Base-by-base conservation (phyloP, 2,888 invertebrate species). In the Diaphora mendica region DNA sequence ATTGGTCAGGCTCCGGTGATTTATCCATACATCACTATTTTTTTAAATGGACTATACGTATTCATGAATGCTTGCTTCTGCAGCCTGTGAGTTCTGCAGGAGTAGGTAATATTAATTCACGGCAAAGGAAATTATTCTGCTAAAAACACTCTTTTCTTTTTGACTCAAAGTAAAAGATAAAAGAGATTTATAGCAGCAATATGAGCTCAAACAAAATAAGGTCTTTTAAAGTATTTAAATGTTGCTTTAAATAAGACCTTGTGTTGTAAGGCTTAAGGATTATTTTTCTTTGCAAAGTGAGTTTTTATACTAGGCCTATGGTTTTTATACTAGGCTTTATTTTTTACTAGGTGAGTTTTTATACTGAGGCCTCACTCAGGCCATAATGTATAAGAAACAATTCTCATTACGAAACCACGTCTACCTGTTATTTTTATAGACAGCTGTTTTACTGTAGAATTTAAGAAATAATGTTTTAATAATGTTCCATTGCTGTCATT, bases 391-490 rank as follows among this genome's bases (percentile, higher is more conserved):
- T 26, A 42, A 30, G 20, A 30, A 48, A n/a, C 7, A n/a, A 33
- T 72, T 67, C 67, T 59, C 55, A 70, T 77, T 71, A 33, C 35
- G 76, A 67, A 83, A 83, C 83, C 83, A 66, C 65, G 77, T 82
- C 83, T 83, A 83, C 83, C 83, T 83, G 55, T 74, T 75, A 66
- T 67, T 26, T 64, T 13, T 65, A 69, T 71, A 74, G 17, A 74
- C 35, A 77, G 64, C 64, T 82, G 81, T 65, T 55, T n/a, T 73
- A 77, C 23, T 0, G 0, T 73, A 74, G 35, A 39, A 26, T 66
- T 44, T 59, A 44, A 65, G 26, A 39, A 59, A 26, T n/a, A 39
- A 44, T 1, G 17, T 23, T 15, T 44, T 33, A 9, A n/a, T 30
- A 9, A 30, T 35, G 59, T 59, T 67, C 62, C 59, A 67, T 62